phyloP scores from a whole-genome alignment of 2,888 invertebrate species.

The Melanophora roralis region DNA sequence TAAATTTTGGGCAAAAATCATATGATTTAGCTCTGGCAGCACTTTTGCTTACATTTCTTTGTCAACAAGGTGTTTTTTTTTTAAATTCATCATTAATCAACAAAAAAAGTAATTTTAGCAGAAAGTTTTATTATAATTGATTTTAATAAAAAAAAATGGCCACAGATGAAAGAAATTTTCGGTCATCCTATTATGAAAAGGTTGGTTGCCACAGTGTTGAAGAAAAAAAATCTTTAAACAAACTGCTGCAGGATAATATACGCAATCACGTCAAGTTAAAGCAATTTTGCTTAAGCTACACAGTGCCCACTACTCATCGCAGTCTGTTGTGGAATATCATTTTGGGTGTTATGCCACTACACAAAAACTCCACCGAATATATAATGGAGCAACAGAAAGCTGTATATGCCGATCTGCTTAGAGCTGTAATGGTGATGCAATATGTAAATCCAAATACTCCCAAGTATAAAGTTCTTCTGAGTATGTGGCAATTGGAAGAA shows the following conservation, averaged over 20 bases:
- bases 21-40: too few relatives aligned
- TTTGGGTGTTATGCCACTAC: conserved; percentile 87
- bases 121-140: too few relatives aligned
- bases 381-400: conserved; percentile 85
- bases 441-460: conserved; percentile 82
- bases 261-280: conserved; percentile 82
- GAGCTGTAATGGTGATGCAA: conserved; percentile 84
- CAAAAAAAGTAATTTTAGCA: too few relatives aligned
- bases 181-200: conserved; percentile 90
- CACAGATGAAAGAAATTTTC: conserved; percentile 87
- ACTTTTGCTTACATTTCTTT: too few relatives aligned
- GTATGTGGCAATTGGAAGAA: conserved; percentile 89
- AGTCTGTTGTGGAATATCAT: conserved; percentile 89
- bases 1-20: too few relatives aligned
- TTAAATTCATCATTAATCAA: too few relatives aligned
- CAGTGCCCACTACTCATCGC: conserved; percentile 88
- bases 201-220: conserved; percentile 94
- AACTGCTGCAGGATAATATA: conserved; percentile 89
- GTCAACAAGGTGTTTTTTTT: too few relatives aligned
- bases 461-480: conserved; percentile 83
- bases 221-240: conserved; percentile 93
- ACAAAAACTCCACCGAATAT: conserved; percentile 85
- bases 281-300: conserved; percentile 90
- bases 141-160: not conserved
- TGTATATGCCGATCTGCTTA: conserved; percentile 85